Evolutionary conservation across 1,140 invertebrate species (phyloP), one percentile per base, ranked within the genome.

Genomic region (Drosophila virilis): DNA sequence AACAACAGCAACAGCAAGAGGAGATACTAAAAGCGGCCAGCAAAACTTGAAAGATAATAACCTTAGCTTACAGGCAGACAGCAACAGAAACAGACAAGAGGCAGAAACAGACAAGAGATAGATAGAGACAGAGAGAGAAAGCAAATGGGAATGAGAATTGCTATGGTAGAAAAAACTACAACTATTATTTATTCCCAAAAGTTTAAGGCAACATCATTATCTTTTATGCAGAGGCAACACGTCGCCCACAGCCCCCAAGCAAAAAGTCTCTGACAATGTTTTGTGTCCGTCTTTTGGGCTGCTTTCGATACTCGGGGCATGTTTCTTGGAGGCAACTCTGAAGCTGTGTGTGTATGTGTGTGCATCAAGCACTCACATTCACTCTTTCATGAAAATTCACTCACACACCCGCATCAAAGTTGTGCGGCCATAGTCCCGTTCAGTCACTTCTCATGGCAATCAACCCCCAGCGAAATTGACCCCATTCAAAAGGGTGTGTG

Each of bases 141-240:
- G 22, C 6, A 10, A 43, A 13, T 28, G 72, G 62, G 22, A 22
- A 59, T 38, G 54, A 43, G 46, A 50, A 61, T 59, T 58, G 22
- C 43, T n/a, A 72, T 7, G 37, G 10, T 15, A 43, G 46, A 70
- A 70, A 62, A 57, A 74, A 82, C 83, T 88, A 83, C 73, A 83
- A 90, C 81, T 83, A 86, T 90, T 91, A 90, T 90, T 88, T 91
- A 91, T 90, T 91, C 82, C 88, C 79, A 78, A 91, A 91, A 90
- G 88, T 90, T 90, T 78, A 88, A 86, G 88, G 82, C 89, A 91
- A 91, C 88, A 91, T 91, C 88, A 91, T 91, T 91, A 91, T 91
- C 88, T 91, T 91, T 91, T 84, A 84, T 89, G 83, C 84, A 89
- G 75, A 59, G 22, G 22, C 57, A 43, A 69, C 9, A 35, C 54